Conservation (phyloP, 2,797 vertebrate genomes). For the Alauda arvensis region DNA sequence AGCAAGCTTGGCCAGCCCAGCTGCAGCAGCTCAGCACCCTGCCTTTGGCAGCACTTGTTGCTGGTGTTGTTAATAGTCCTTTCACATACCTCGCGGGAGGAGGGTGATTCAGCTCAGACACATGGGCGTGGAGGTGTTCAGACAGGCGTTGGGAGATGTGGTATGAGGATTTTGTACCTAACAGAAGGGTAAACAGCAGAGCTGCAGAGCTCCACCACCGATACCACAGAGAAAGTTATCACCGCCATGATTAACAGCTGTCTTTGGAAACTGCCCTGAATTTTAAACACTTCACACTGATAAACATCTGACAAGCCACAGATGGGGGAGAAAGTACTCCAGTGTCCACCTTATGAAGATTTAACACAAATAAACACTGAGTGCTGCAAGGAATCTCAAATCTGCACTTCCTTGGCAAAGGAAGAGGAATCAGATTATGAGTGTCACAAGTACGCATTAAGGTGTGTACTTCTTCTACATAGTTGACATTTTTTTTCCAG, state of each 20-base stretch:
- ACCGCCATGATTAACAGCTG: not conserved
- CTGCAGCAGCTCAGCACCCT: not conserved
- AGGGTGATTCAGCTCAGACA: conserved; percentile 9
- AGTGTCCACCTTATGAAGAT: not conserved
- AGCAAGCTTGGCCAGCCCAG: not conserved
- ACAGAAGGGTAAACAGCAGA: not conserved
- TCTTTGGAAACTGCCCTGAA: not conserved
- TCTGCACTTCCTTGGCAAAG: not conserved
- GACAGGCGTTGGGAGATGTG: not conserved
- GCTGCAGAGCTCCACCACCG: not conserved
- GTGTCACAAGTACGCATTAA: conserved; percentile 24
- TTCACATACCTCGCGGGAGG: not conserved
- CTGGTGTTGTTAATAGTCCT: not conserved
- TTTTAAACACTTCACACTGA: not conserved
- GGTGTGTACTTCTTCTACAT: conserved; percentile 12
- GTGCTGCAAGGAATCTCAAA: not conserved
- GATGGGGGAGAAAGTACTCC: not conserved
- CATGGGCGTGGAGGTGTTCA: not conserved
- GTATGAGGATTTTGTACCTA: not conserved
- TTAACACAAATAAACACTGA: not conserved
- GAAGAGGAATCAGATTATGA: not conserved
- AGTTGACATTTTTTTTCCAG: conserved; percentile 5
- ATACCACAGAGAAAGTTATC: not conserved
- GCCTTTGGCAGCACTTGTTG: not conserved
- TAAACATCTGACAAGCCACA: not conserved